Evolutionary conservation across 2,797 vertebrate species (phyloP).

Genomic region (Sternotherus odoratus): DNA sequence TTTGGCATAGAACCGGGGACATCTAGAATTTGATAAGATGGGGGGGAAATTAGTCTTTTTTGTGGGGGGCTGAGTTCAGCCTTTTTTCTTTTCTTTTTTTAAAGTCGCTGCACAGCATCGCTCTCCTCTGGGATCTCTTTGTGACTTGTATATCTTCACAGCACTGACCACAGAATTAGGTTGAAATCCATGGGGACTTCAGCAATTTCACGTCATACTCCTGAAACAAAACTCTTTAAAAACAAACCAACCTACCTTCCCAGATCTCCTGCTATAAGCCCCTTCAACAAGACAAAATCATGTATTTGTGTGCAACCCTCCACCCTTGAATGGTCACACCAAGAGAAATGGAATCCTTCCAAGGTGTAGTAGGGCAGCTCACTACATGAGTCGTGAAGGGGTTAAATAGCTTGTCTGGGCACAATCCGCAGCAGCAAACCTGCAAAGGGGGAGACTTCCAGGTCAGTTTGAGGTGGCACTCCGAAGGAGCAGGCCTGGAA

Average conservation of each 20-base stretch:
- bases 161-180: not conserved
- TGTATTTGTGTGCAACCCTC: not conserved
- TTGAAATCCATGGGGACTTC: not conserved
- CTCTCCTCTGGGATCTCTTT: not conserved
- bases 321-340: not conserved
- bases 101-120: not conserved
- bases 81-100: not conserved
- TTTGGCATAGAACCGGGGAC: conserved; percentile 80
- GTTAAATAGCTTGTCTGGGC: not conserved
- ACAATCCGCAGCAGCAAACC: too few species aligned
- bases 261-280: not conserved
- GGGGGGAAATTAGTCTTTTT: not conserved
- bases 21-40: conserved; percentile 56
- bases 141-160: not conserved
- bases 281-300: not conserved
- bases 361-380: not conserved
- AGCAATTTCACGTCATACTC: not conserved
- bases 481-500: not conserved
- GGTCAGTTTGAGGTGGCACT: not conserved
- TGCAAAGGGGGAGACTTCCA: not conserved
- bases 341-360: not conserved
- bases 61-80: not conserved
- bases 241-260: not conserved
- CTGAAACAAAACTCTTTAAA: not conserved
- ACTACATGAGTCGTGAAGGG: not conserved